Evolutionary conservation across 2,113 vertebrate species (phyloP), one percentile per base, ranked within the genome.

Genomic region (Helogale parvula): DNA sequence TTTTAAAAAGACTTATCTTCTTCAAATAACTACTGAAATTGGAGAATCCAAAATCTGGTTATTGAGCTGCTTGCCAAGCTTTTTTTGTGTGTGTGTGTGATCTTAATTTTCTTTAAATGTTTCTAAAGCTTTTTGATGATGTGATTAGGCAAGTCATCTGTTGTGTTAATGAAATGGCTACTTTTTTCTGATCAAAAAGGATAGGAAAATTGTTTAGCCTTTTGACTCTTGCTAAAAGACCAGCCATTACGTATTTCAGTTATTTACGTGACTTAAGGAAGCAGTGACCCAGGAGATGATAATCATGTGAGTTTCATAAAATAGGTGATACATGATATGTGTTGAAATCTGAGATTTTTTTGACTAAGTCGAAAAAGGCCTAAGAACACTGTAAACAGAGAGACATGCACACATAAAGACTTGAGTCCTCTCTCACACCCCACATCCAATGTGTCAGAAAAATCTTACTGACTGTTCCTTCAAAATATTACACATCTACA

Each of bases 21-120:
- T 90, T 93, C 41, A 89, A 16, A n/a, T 89, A 97, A 89, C 65
- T 82, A 2, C 68, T 92, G 27, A 83, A 82, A 69, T 94, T 82
- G 57, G 60, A 74, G 93, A 95, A 65, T 81, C 31, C 33, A 91
- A 97, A 94, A 88, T 93, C 60, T 93, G 52, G n/a, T 91, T 77
- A 87, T 47, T 83, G 9, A 76, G 38, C 45, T 85, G 25, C 60
- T 95, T 90, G 12, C 74, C 29, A 84, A 66, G 29, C 74, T 47
- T 41, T 93, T 80, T 91, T 90, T 41, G 4, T 47, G 35, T 93
- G 74, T 90, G 88, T 54, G 41, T 95, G 27, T 93, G 45, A 71
- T 90, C 38, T 87, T 92, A 17, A 72, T 96, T 92, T 96, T 76
- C 65, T 84, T 66, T 88, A 74, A 92, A 90, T 45, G 57, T 87